A percentile compares a stretch with the other conserved stretches of the same genome.
Evolutionary conservation across 2,888 invertebrate species (phyloP).

Genomic region (Panopea generosa): DNA sequence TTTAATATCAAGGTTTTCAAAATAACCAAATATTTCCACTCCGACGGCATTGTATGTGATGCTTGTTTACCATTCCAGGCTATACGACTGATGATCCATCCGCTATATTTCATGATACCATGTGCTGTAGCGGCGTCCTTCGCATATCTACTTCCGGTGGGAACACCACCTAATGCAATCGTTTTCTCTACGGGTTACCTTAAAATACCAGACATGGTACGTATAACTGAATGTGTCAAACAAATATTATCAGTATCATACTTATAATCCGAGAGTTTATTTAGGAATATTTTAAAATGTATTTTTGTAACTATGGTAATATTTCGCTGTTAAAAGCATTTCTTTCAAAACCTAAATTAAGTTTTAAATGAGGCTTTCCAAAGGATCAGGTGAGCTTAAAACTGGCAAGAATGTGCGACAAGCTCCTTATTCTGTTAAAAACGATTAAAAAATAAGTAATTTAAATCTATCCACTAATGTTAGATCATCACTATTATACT

Average conservation of each 20-base stretch:
- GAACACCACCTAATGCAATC: conserved; percentile 98
- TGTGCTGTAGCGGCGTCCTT: conserved; percentile 95
- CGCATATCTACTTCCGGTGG: conserved; percentile 96
- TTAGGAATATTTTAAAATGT: neutral
- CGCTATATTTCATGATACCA: conserved; percentile 95
- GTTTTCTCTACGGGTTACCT: conserved; percentile 89
- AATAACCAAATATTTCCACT: no score
- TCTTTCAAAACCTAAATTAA: no score
- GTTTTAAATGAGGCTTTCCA: no score
- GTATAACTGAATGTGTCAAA: neutral
- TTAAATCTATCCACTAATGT: no score
- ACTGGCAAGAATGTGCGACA: no score
- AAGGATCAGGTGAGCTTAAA: no score
- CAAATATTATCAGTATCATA: no score
- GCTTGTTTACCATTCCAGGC: conserved; percentile 74
- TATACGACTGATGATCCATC: conserved; percentile 89
- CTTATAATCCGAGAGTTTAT: neutral
- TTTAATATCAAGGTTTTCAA: no score
- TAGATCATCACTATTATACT: no score
- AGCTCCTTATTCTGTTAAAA: no score
- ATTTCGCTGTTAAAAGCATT: neutral
- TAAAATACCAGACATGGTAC: conserved; percentile 85
- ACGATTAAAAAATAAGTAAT: no score
- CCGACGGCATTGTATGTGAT: no score
- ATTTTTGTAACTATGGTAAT: neutral